Conservation (phyloP, 1,140 invertebrate genomes). For the Calliopsis andreniformis region DNA sequence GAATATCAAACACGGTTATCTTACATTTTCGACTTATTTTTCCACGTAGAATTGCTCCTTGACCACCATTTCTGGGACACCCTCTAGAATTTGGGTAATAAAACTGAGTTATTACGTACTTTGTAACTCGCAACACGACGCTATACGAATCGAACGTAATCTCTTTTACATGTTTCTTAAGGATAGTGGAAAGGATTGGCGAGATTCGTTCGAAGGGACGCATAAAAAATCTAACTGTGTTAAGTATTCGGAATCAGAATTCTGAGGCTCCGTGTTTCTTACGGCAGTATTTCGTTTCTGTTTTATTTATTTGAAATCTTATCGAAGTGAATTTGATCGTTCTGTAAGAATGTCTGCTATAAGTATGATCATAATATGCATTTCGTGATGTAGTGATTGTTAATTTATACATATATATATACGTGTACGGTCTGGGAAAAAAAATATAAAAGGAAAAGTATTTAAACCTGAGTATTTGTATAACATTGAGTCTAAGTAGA, state of each 20-base stretch:
- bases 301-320: slow-evolving; percentile 27
- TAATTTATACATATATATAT: slow-evolving; percentile 17
- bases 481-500: not conserved
- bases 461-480: slow-evolving; percentile 3
- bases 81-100: too few relatives aligned
- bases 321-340: slow-evolving; percentile 5
- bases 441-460: slow-evolving; percentile 6
- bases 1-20: too few relatives aligned
- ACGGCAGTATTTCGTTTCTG: not conserved
- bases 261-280: not conserved
- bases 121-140: slow-evolving; percentile 10
- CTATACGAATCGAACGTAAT: not conserved
- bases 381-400: slow-evolving; percentile 13
- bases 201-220: too few relatives aligned
- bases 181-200: not conserved
- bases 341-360: not conserved
- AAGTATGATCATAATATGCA: slow-evolving; percentile 7
- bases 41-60: too few relatives aligned
- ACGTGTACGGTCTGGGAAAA: slow-evolving; percentile 1
- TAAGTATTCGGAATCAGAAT: not conserved
- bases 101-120: slow-evolving; percentile 55
- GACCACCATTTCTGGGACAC: too few relatives aligned
- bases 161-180: slow-evolving; percentile 31
- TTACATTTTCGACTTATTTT: too few relatives aligned
- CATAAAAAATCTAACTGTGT: not conserved